phyloP scores from a whole-genome alignment of 2,797 vertebrate genomes.

The Podarcis siculus region DNA sequence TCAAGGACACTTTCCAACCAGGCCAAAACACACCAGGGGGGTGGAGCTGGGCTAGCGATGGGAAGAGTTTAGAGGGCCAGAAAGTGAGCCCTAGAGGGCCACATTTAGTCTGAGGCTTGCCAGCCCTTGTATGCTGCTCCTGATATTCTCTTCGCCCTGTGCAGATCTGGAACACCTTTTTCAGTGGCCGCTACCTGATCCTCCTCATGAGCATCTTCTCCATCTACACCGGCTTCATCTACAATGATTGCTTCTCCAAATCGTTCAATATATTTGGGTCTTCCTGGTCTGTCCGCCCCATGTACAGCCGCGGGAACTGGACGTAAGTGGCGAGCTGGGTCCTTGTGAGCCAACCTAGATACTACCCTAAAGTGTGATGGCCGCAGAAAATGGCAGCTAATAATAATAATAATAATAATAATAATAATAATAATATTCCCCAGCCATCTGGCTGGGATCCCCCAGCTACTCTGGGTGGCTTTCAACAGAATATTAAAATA shows the following conservation, averaged over 20 bases:
- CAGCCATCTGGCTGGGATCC: too few species aligned
- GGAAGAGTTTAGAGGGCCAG: too few species aligned
- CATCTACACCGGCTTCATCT: conserved; percentile 85
- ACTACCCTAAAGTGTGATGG: neutral
- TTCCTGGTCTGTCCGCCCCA: conserved; percentile 80
- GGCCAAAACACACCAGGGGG: too few species aligned
- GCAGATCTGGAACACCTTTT: conserved; percentile 86
- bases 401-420: too few species aligned
- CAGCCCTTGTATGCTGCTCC: neutral
- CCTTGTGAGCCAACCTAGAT: neutral
- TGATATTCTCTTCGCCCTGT: neutral
- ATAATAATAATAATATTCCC: too few species aligned
- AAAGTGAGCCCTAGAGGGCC: too few species aligned
- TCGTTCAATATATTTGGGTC: conserved; percentile 84
- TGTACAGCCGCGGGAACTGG: conserved; percentile 81
- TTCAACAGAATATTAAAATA: too few species aligned
- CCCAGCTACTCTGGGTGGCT: too few species aligned
- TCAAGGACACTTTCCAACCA: too few species aligned
- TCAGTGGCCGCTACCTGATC: conserved; percentile 81
- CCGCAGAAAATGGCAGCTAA: neutral
- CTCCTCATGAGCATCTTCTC: conserved; percentile 85
- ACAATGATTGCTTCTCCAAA: conserved; percentile 86
- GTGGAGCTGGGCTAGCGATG: too few species aligned
- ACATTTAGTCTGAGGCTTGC: neutral
- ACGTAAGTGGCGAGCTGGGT: conserved; percentile 73